Evolutionary conservation across 1,140 invertebrate species (phyloP).

Genomic region (Drosophila bocki): DNA sequence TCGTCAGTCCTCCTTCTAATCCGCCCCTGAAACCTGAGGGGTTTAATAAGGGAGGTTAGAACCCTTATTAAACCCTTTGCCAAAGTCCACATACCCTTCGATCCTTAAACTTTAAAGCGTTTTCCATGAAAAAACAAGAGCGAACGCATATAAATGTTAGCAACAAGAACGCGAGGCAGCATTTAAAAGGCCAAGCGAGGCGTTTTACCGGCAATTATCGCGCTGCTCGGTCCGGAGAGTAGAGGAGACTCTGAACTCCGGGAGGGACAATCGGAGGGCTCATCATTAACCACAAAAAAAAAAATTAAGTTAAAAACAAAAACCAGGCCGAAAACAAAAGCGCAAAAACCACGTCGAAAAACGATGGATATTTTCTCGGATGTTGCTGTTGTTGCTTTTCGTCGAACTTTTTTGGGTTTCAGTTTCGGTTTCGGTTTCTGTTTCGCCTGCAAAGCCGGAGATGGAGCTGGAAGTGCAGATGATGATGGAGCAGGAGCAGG

Average conservation of each 20-base stretch:
- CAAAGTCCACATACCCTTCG: constrained; percentile 28
- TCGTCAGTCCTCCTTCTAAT: too few relatives aligned
- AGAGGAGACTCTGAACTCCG: background rate
- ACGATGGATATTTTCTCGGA: constrained; percentile 47
- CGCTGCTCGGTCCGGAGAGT: constrained; percentile 40
- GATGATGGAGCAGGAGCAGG: constrained; percentile 14
- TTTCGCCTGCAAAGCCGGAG: constrained; percentile 1
- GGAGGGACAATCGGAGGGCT: constrained; percentile 44
- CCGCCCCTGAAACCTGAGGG: too few relatives aligned
- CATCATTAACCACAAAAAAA: constrained; percentile 74
- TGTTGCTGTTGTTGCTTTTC: constrained; percentile 24
- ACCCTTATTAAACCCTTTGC: background rate
- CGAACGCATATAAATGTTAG: constrained; percentile 29
- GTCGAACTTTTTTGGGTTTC: constrained; percentile 45
- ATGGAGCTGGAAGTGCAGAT: constrained; percentile 19
- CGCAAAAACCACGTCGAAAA: constrained; percentile 68
- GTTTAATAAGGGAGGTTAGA: too few relatives aligned
- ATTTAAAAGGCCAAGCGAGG: constrained; percentile 82
- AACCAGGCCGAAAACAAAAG: constrained; percentile 59
- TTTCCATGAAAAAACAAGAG: constrained; percentile 47
- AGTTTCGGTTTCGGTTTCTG: constrained; percentile 59
- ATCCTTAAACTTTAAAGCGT: constrained; percentile 31
- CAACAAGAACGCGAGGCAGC: constrained; percentile 58
- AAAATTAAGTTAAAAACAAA: constrained; percentile 27
- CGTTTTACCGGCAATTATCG: constrained; percentile 83